phyloP scores from a whole-genome alignment of 1,140 invertebrate genomes.

The Kradibia gibbosae region DNA sequence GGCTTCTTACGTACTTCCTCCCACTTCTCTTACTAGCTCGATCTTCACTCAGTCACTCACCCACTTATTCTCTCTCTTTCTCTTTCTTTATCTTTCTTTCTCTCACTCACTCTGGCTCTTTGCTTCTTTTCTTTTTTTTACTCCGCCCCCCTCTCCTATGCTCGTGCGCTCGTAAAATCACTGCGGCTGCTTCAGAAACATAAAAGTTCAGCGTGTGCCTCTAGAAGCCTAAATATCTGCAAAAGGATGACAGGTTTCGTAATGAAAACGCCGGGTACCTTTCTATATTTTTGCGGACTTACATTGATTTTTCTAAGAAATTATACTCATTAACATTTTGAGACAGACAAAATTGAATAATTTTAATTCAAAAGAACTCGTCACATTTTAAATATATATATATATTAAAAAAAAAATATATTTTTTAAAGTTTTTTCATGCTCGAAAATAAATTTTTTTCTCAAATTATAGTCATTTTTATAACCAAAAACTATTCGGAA shows the following conservation, averaged over 20 bases:
- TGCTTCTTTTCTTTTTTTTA: too few relatives aligned
- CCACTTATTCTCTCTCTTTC: constrained; percentile 22
- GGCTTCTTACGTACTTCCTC: constrained; percentile 55
- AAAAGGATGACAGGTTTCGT: constrained; percentile 13
- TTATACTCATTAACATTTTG: not conserved
- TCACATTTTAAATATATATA: not conserved
- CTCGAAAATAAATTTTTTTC: too few relatives aligned
- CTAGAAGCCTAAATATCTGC: constrained; percentile 11
- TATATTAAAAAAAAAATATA: too few relatives aligned
- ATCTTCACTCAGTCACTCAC: too few relatives aligned
- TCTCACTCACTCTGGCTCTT: too few relatives aligned
- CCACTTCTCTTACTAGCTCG: constrained; percentile 41
- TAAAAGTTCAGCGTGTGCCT: constrained; percentile 33
- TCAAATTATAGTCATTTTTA: too few relatives aligned
- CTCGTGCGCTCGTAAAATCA: constrained; percentile 28
- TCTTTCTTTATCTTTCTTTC: constrained; percentile 15
- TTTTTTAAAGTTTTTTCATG: too few relatives aligned
- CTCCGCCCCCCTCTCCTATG: constrained; percentile 12
- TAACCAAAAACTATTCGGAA: too few relatives aligned
- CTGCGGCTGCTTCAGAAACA: constrained; percentile 32
- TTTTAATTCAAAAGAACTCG: not conserved
- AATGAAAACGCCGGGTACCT: constrained; percentile 21
- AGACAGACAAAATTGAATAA: not conserved
- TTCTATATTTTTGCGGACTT: not conserved
- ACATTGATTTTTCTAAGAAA: constrained; percentile 17